Base-by-base conservation (phyloP, 2,797 vertebrate species). In the Rhinogobio ventralis region DNA sequence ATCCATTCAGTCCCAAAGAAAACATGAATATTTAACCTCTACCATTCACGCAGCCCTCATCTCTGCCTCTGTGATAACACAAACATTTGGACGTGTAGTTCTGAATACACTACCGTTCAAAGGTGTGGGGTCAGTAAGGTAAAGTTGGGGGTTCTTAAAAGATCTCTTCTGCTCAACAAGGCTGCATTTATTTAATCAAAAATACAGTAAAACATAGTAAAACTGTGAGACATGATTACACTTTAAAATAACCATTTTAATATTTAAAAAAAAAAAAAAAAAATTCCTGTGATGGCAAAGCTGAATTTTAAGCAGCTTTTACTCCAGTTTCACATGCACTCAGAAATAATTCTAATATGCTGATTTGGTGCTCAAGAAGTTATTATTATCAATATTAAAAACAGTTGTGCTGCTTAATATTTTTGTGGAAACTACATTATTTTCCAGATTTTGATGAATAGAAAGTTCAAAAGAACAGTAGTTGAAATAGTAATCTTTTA, bases 21-120 rank as follows among this genome's bases (percentile, higher is more conserved):
- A 67, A 33, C 28, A 81, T 73, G 33, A 79, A 84, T 79, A 77
- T 76, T 85, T 75, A 81, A 83, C 53, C 87, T 78, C 64, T 53
- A 28, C 28, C 30, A 33, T 55, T 75, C 71, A 66, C 1, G 2
- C 28, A 71, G 19, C 66, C 51, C 23, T n/a, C 42, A 64, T 55
- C 62, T 68, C 19, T 76, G 25, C 53, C 15, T 36, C 19, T 46
- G 33, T 23, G 36, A 25, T 4, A 71, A 20, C 39, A 39, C 20
- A 68, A 19, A 42, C 30, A 55, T 42, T 39, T 49, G 60, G 33
- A 49, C 0, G 14, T 42, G 20, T 49, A n/a, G 51, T 36, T 55
- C 30, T n/a, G 51, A 75, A 75, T 57, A n/a, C 51, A 55, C 20
- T 7, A 15, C 6, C 23, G 23, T 55, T 55, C 46, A 55, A 75